phyloP scores from a whole-genome alignment of 2,113 vertebrate species.

The Tenrec ecaudatus region DNA sequence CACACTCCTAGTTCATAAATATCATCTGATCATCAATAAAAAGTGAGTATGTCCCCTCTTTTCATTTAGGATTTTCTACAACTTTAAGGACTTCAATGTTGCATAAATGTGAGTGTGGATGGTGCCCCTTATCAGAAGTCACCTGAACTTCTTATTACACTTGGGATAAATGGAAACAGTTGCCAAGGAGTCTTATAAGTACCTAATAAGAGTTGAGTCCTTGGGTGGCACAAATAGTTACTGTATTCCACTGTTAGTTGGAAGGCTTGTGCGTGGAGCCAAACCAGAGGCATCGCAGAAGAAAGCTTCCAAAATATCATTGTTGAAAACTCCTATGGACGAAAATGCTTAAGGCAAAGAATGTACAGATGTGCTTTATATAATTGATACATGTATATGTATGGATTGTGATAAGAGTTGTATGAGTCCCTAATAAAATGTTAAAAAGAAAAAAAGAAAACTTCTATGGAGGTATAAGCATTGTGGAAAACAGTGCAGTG shows the following conservation, averaged over 20 bases:
- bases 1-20: conserved; percentile 18
- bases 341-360: no score
- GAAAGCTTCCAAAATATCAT: neutral
- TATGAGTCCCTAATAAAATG: no score
- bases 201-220: neutral
- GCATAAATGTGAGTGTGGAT: neutral
- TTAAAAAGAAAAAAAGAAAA: no score
- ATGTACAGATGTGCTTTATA: no score
- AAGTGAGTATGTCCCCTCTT: neutral
- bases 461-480: neutral
- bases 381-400: no score
- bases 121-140: conserved; percentile 13
- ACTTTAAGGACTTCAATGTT: neutral
- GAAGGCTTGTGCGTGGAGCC: neutral
- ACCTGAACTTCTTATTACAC: neutral
- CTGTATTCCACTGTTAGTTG: neutral
- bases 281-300: neutral
- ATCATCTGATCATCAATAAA: neutral
- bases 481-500: neutral
- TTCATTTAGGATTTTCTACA: conserved; percentile 20
- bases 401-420: no score
- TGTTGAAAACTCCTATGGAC: neutral
- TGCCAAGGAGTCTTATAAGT: neutral
- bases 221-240: neutral
- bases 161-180: neutral